Base-by-base conservation (phyloP, 35 echinoderm and acorn worm species). In the Ptychodera flava region DNA sequence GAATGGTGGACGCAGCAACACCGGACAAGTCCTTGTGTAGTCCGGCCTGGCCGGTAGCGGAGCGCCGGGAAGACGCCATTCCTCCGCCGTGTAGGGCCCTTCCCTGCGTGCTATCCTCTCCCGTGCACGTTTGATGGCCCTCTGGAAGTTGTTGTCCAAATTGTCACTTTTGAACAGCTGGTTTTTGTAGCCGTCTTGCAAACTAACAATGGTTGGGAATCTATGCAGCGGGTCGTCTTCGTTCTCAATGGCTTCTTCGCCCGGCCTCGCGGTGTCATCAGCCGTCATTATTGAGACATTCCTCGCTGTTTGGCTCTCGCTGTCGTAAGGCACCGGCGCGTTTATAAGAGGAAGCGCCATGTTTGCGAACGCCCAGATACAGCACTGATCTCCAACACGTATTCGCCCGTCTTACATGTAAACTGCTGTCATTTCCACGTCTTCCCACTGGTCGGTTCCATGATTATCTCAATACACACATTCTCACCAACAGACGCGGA, bases 21-120 rank as follows among this genome's bases (percentile, higher is more conserved):
- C 35, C 0, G 87, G 81, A 45, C 79, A 29, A 30, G 80, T 90
- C 82, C 94, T 85, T 0, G 94, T 91, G 16, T 89, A 91, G 79
- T 97, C 94, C 16, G 94, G 94, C 85, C 91, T 83, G 15, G 94
- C 92, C 35, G 94, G 94, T 32, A 86, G 85, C 28, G 94, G 91
- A 0, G 94, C 94, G 35, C 91, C 53, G 16, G 91, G 94, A 36
- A 93, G 82, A 33, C 94, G 82, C 94, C 94, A 97, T 78, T 97
- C 94, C 86, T 93, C 91, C 31, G 92, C 76, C 12, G 83, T 76
- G 76, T 89, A 80, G 45, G 94, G 94, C 16, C 34, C 77, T 45
- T 88, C 82, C 2, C 94, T 86, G 37, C 79, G 12, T 28, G 32
- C 89, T 0, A 85, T 28, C 77, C 94, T 75, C 33, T 83, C 89